Evolutionary conservation across 92 coral and sea anemone species (phyloP).

Genomic region (Epizoanthus rinbou): DNA sequence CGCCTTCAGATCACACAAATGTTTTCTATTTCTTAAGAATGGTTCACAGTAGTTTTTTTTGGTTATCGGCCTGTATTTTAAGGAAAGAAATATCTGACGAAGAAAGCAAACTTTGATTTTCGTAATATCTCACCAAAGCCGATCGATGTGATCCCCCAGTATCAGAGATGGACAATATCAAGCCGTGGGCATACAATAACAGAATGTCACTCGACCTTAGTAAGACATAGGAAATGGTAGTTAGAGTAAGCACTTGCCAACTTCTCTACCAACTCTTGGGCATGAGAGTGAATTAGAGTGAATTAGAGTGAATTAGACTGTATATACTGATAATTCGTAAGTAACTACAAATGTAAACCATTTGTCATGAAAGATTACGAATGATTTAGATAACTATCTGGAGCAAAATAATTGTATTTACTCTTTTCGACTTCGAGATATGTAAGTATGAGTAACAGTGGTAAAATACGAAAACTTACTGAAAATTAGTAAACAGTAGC

Average conservation of each 20-base stretch:
- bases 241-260: not conserved
- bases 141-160: constrained; percentile 4
- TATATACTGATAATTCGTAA: constrained; percentile 46
- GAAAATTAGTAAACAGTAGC: no score
- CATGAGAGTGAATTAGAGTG: not conserved
- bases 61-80: no score
- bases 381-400: constrained; percentile 2
- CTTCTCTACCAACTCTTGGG: not conserved
- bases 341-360: no score
- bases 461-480: no score
- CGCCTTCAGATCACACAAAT: no score
- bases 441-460: no score
- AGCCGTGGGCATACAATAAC: constrained; percentile 15
- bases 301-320: constrained; percentile 40
- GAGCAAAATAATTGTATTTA: constrained; percentile 9
- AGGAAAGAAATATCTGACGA: no score
- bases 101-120: no score
- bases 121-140: not conserved
- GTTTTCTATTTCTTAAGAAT: no score
- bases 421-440: no score
- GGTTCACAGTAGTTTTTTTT: no score
- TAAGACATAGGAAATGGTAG: constrained; percentile 26
- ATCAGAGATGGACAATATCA: constrained; percentile 24
- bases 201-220: not conserved
- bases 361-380: no score